Percentiles rank a stretch among this genome's conserved stretches.
Evolutionary conservation across 2,797 vertebrate genomes (phyloP).

Genomic region (Pangasius djambal): DNA sequence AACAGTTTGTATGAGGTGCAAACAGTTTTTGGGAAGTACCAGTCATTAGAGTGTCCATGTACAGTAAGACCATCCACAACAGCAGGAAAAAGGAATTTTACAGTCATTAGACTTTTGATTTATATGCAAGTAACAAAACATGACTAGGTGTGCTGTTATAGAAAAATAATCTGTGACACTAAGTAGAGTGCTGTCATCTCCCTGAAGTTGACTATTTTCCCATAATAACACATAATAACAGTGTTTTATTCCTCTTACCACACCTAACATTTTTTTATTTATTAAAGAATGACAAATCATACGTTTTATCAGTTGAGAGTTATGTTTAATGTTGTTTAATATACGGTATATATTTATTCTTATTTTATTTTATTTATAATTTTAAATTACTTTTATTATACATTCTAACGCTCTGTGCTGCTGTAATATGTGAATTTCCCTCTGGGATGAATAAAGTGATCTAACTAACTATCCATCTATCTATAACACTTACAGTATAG

Average conservation of each 20-base stretch:
- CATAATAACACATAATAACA: background rate
- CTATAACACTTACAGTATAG: background rate
- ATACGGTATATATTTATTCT: no score
- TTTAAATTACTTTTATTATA: no score
- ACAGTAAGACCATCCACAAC: no score
- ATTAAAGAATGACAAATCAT: background rate
- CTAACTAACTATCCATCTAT: background rate
- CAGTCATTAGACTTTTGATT: background rate
- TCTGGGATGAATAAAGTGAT: background rate
- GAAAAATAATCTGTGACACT: background rate
- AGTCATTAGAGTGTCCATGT: background rate
- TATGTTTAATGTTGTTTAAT: background rate
- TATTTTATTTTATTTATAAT: no score
- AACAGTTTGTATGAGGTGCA: background rate
- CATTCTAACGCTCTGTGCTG: no score
- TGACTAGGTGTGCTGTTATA: background rate
- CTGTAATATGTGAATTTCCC: no score
- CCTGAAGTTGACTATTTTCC: background rate
- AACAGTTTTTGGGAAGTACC: background rate
- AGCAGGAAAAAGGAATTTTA: background rate
- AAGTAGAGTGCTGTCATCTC: background rate
- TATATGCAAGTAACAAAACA: background rate
- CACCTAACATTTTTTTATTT: background rate
- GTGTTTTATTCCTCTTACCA: background rate
- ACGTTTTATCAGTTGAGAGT: background rate